Base-by-base conservation (phyloP, 2,888 invertebrate species). In the Fissipunctia ypsillon region DNA sequence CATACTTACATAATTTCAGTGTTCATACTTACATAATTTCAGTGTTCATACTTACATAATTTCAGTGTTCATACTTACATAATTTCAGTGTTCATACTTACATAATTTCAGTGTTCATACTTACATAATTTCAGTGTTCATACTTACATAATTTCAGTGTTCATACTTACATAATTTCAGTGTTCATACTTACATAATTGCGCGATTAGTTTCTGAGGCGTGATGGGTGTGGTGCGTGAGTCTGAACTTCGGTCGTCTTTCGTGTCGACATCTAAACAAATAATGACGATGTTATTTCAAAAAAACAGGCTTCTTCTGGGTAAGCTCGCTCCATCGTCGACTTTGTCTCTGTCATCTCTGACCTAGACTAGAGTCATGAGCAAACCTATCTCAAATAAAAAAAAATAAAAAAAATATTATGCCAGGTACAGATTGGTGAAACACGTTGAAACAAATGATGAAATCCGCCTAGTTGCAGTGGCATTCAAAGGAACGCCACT, bases 231-330 rank as follows among this genome's bases (percentile, higher is more conserved):
- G 50, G 87, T 70, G 54, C 89, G 84, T 10, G 89, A 71, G 48
- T 92, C 93, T 0, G 91, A 88, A 77, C 89, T 90, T 78, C 89
- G 89, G 52, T 88, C 89, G 56, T 89, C 88, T 76, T 93, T 93
- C 14, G 88, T 76, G 63, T 92, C 93, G 12, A 84, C 69, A 64
- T 81, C 83, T 78, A 28, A 43, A 83, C 61, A 72, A 52, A 43
- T 2, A 64, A 63, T 41, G 9, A 48, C 14, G 9, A 7, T 25
- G 5, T 54, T 48, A 50, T 12, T 9, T 35, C 12, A 19, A 41
- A 41, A n/a, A n/a, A n/a, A n/a, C n/a, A n/a, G n/a, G n/a, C n/a
- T n/a, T n/a, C n/a, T n/a, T n/a, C n/a, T n/a, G n/a, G n/a, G n/a
- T n/a, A n/a, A n/a, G n/a, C n/a, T n/a, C n/a, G n/a, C n/a, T n/a